phyloP scores from a whole-genome alignment of 2,888 invertebrate genomes.

The Ethmia dodecea region DNA sequence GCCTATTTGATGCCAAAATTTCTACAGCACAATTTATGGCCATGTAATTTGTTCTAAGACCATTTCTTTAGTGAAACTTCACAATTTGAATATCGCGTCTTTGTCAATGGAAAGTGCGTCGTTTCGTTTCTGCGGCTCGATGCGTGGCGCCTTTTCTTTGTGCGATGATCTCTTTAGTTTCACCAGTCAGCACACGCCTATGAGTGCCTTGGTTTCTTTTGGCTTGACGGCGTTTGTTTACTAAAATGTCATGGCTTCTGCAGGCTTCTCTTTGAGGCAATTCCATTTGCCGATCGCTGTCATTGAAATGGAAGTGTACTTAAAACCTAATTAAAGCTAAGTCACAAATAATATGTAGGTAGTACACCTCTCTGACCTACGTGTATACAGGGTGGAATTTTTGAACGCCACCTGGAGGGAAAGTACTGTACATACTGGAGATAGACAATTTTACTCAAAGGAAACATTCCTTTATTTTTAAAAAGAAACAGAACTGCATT shows the following conservation, averaged over 20 bases:
- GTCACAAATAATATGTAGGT: too few species aligned
- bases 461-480: too few species aligned
- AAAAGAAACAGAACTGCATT: too few species aligned
- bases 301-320: conserved; percentile 5
- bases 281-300: conserved; percentile 14
- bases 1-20: too few species aligned
- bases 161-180: conserved; percentile 56
- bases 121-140: conserved; percentile 40
- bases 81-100: conserved; percentile 47
- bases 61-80: conserved; percentile 29
- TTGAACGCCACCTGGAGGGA: too few species aligned
- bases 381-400: too few species aligned
- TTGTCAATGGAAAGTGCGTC: conserved; percentile 50
- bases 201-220: conserved; percentile 29
- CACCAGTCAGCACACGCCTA: conserved; percentile 42
- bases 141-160: conserved; percentile 50
- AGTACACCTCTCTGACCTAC: too few species aligned
- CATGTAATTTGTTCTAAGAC: conserved; percentile 25
- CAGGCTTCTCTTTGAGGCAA: conserved; percentile 21
- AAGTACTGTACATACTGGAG: too few species aligned
- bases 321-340: conserved; percentile 4
- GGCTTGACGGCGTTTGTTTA: conserved; percentile 19
- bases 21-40: too few species aligned
- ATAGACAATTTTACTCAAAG: too few species aligned
- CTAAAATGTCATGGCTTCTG: conserved; percentile 28